These are phyloP conservation scores for Anabacerthia variegaticeps DNA, from an alignment of 2,797 vertebrate genomes.

Conservation along the genomic window DNA sequence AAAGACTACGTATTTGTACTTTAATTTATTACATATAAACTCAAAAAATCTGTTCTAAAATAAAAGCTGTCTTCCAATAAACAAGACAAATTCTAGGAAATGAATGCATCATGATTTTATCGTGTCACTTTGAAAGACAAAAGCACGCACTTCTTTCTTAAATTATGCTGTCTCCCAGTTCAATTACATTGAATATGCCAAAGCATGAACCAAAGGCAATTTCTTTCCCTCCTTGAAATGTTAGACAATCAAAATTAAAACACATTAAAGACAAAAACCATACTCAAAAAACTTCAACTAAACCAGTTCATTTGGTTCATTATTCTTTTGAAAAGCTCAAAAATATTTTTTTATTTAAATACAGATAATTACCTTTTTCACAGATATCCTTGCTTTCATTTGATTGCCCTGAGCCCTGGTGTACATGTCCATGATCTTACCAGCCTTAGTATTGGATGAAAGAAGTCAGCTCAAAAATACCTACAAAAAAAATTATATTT, in stretches of 20 bases:
- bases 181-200: not conserved
- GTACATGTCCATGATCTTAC: constrained; percentile 83
- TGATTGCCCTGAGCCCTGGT: constrained; percentile 80
- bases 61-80: not conserved
- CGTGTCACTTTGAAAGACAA: not conserved
- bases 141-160: not conserved
- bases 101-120: not conserved
- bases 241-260: not conserved
- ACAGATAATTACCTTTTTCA: constrained; percentile 83
- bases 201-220: not conserved
- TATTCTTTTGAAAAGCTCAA: not conserved
- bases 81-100: not conserved
- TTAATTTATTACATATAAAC: not conserved
- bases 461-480: constrained; percentile 71
- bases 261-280: accelerated
- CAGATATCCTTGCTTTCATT: constrained; percentile 80
- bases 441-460: not conserved
- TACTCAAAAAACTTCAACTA: not conserved
- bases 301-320: not conserved
- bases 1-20: not conserved
- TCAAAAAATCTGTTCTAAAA: not conserved
- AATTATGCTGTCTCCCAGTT: not conserved
- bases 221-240: not conserved
- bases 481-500: constrained; percentile 42
- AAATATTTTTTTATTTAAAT: not conserved